phyloP scores from a whole-genome alignment of 2,797 vertebrate genomes.

The Spondyliosoma cantharus region DNA sequence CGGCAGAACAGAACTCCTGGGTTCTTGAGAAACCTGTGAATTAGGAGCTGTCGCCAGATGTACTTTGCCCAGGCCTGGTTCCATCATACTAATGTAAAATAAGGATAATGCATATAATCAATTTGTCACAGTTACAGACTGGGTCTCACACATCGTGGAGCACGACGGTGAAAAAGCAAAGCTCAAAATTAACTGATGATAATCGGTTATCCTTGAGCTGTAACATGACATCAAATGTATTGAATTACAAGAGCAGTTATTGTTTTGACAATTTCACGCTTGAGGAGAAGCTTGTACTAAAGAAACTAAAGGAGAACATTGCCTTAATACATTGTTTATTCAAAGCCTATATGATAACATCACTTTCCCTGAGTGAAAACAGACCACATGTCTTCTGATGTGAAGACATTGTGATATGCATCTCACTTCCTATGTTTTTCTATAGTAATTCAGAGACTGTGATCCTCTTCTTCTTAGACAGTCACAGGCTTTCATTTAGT shows the following conservation, averaged over 20 bases:
- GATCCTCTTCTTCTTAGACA: not conserved
- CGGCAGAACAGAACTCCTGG: not conserved
- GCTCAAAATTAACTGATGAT: not conserved
- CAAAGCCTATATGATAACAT: not conserved
- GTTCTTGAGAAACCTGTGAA: conserved; percentile 19
- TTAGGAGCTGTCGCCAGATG: conserved; percentile 4
- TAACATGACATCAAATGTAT: not conserved
- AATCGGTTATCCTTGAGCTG: not conserved
- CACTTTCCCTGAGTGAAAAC: not conserved
- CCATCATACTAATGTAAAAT: not conserved
- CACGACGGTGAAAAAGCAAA: not conserved
- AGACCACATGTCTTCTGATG: not conserved
- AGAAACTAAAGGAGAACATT: not conserved
- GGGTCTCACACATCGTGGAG: not conserved
- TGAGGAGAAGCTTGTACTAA: not conserved
- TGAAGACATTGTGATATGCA: not conserved
- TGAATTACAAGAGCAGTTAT: conserved; percentile 3
- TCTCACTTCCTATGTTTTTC: not conserved
- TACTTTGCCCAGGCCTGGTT: conserved; percentile 8
- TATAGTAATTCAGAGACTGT: not conserved
- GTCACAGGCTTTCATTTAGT: conserved; percentile 7
- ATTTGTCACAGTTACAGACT: not conserved
- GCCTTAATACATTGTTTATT: not conserved
- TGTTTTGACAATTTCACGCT: not conserved
- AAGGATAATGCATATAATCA: not conserved